Base-by-base conservation (phyloP, 2,888 invertebrate genomes). In the Callyntrura sp. region DNA sequence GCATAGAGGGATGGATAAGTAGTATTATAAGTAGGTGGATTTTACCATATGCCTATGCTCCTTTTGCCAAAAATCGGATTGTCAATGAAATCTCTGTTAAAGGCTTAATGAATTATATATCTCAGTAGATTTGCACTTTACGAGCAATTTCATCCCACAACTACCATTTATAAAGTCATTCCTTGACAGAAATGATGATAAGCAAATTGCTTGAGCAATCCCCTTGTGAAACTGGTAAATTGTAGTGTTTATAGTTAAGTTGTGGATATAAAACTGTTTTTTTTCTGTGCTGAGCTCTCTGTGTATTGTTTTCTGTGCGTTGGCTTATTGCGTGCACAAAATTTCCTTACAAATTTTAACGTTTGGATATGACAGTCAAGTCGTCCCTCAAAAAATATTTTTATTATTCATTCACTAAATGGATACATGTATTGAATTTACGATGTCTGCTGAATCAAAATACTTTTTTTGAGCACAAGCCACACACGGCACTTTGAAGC, bases 61-160 rank as follows among this genome's bases (percentile, higher is more conserved):
- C 35, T 6, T 28, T 25, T 79, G 0, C 17, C 11, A 60, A 60
- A 76, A 82, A 70, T 81, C 88, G 45, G 82, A 82, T 83, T 84
- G 83, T 88, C 83, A 84, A 88, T 78, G 51, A 78, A 85, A 73
- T 57, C 23, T 48, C 81, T 55, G 60, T 70, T 88, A 81, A 76
- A 76, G 55, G 83, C 76, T 84, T 88, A 88, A 88, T 88, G 88
- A 88, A 84, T 88, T 88, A 35, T 6, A 35, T 35, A 83, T 84
- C 88, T 55, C 28, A 23, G 65, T 68, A 76, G 60, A 83, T 83
- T 88, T 88, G 62, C 84, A 65, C 88, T 62, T 88, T 84, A 88
- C 76, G 84, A 88, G 88, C 73, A 84, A 88, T 84, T 88, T 88
- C 88, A 65, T 12, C 84, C 88, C 88, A 88, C 88, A 23, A 78